These are phyloP conservation scores for Spheniscus humboldti DNA, from an alignment of 2,797 vertebrate genomes.

Conservation along the genomic window DNA sequence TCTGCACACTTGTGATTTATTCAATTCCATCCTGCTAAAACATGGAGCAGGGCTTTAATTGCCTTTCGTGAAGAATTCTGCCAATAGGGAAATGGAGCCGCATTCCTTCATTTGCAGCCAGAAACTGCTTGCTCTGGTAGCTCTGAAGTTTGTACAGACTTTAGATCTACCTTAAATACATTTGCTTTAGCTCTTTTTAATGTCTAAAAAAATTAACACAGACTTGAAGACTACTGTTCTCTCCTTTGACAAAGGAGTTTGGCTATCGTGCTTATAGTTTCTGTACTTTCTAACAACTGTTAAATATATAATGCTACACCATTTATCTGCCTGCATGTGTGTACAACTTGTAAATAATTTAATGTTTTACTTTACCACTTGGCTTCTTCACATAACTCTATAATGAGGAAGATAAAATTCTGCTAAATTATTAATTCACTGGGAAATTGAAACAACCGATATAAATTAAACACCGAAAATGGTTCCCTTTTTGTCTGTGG, in stretches of 20 bases:
- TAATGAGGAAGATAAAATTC: slow-evolving; percentile 17
- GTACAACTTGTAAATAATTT: slow-evolving; percentile 29
- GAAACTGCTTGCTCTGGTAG: neutral
- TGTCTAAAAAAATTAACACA: neutral
- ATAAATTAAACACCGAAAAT: neutral
- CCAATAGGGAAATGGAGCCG: neutral
- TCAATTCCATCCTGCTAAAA: neutral
- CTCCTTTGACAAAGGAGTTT: neutral
- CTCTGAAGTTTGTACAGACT: neutral
- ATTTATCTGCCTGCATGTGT: neutral
- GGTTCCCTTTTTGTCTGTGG: neutral
- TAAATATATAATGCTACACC: slow-evolving; percentile 8
- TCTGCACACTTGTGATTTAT: neutral
- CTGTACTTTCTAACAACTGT: neutral
- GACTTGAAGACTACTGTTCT: neutral
- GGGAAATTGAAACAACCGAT: neutral
- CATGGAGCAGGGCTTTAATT: neutral
- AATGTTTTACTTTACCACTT: slow-evolving; percentile 20
- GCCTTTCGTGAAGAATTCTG: neutral
- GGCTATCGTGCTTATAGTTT: neutral
- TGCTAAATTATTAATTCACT: slow-evolving; percentile 46
- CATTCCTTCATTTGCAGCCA: neutral
- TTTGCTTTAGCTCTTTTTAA: neutral
- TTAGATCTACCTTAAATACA: neutral
- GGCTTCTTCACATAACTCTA: neutral